These are phyloP conservation scores for Cantharis lateralis DNA, from an alignment of 2,888 invertebrate species.

Conservation along the genomic window DNA sequence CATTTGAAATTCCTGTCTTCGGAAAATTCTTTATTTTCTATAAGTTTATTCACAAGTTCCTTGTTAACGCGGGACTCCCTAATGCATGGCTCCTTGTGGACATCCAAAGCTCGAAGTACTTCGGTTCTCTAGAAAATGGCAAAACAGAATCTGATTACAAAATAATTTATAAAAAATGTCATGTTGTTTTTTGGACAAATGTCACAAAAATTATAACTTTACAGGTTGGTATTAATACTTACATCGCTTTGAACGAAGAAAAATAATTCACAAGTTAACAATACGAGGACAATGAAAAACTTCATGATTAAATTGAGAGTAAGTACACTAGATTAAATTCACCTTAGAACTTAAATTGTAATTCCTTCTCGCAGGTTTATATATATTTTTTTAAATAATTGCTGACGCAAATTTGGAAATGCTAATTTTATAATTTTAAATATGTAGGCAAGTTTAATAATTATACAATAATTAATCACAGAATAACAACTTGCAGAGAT, in stretches of 20 bases:
- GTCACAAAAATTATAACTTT: not conserved
- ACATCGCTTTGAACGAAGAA: not conserved
- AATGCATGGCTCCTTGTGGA: conserved; percentile 38
- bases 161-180: not conserved
- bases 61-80: conserved; percentile 46
- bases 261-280: not conserved
- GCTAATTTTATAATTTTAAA: not conserved
- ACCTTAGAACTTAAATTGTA: not conserved
- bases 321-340: not conserved
- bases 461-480: not conserved
- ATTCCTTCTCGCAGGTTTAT: not conserved
- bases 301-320: not conserved
- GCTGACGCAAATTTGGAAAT: not conserved
- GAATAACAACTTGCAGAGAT: not conserved
- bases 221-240: not conserved
- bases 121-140: not conserved
- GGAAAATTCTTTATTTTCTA: conserved; percentile 52
- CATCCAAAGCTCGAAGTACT: conserved; percentile 35
- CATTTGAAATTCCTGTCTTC: conserved; percentile 57
- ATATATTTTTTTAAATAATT: not conserved
- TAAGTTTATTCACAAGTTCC: conserved; percentile 47
- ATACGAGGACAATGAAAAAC: not conserved
- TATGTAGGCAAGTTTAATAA: not conserved
- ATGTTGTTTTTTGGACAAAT: not conserved
- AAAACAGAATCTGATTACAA: not conserved